Percentiles rank a stretch among this genome's conserved stretches.
phyloP scores from a whole-genome alignment of 2,888 invertebrate species.

The Xanthia togata region DNA sequence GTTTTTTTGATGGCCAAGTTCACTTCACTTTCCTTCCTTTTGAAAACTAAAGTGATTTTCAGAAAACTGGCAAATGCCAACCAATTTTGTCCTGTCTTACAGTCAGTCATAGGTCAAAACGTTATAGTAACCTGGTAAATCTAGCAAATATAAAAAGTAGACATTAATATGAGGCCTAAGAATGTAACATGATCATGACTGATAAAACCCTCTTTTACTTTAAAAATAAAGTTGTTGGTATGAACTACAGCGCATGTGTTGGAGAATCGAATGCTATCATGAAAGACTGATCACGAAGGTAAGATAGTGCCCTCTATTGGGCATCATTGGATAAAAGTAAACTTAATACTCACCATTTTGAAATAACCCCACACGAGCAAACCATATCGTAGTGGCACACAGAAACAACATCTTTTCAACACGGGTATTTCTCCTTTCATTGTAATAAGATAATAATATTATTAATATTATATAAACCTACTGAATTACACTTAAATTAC shows the following conservation, averaged over 20 bases:
- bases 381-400: conserved; percentile 65
- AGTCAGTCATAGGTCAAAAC: neutral
- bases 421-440: conserved; percentile 64
- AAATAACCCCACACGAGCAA: conserved; percentile 65
- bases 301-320: neutral
- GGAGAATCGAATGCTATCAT: neutral
- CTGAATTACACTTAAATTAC: too few species aligned
- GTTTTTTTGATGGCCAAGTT: too few species aligned
- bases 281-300: neutral
- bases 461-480: too few species aligned
- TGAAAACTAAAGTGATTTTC: too few species aligned
- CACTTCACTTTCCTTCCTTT: too few species aligned
- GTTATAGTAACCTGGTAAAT: neutral
- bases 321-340: neutral
- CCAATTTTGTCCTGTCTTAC: neutral
- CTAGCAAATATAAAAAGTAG: neutral
- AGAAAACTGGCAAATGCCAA: too few species aligned
- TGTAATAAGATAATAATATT: neutral
- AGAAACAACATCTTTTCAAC: conserved; percentile 64
- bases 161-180: neutral
- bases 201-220: neutral
- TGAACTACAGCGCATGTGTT: neutral
- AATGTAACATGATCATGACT: too few species aligned
- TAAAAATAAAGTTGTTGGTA: neutral
- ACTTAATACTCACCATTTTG: conserved; percentile 54